Evolutionary conservation across 2,113 vertebrate genomes (phyloP).

Genomic region (Amphiprion percula): DNA sequence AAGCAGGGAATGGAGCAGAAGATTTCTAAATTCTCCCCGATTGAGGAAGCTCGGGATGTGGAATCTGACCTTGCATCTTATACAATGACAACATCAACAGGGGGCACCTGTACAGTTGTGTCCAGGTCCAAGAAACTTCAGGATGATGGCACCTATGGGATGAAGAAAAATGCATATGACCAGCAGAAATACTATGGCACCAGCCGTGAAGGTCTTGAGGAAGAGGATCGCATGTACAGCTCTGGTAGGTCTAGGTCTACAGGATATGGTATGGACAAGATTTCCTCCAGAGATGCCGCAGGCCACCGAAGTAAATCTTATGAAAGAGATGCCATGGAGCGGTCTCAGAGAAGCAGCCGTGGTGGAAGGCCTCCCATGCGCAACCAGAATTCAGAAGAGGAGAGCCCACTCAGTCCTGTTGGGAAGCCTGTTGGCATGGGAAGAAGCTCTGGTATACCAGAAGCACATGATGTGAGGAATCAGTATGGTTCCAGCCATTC

Average conservation of each 20-base stretch:
- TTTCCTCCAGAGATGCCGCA: conserved; percentile 88
- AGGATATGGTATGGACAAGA: conserved; percentile 92
- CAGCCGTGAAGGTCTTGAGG: conserved; percentile 90
- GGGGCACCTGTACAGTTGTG: conserved; percentile 88
- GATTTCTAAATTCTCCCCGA: conserved; percentile 98
- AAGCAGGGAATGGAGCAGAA: conserved; percentile 99
- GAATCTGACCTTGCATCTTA: conserved; percentile 96
- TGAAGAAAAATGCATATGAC: conserved; percentile 95
- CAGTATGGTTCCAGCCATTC: conserved; percentile 99
- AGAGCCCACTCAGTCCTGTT: conserved; percentile 94
- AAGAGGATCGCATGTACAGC: conserved; percentile 91
- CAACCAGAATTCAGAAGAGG: conserved; percentile 95
- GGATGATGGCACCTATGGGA: conserved; percentile 91
- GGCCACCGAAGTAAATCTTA: conserved; percentile 93
- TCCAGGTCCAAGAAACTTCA: conserved; percentile 93
- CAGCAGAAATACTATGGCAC: conserved; percentile 95
- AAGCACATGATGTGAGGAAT: conserved; percentile 91
- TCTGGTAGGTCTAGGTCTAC: conserved; percentile 90
- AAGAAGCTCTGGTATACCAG: conserved; percentile 82
- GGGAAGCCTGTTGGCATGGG: conserved; percentile 90
- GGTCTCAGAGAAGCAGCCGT: conserved; percentile 89
- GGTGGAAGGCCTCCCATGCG: conserved; percentile 91
- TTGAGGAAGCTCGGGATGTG: conserved; percentile 97
- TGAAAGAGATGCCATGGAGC: conserved; percentile 91
- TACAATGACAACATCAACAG: conserved; percentile 86